A percentile compares a stretch with the other conserved stretches of the same genome.
Evolutionary conservation across 2,113 vertebrate species (phyloP).

Genomic region (Eretmochelys imbricata): DNA sequence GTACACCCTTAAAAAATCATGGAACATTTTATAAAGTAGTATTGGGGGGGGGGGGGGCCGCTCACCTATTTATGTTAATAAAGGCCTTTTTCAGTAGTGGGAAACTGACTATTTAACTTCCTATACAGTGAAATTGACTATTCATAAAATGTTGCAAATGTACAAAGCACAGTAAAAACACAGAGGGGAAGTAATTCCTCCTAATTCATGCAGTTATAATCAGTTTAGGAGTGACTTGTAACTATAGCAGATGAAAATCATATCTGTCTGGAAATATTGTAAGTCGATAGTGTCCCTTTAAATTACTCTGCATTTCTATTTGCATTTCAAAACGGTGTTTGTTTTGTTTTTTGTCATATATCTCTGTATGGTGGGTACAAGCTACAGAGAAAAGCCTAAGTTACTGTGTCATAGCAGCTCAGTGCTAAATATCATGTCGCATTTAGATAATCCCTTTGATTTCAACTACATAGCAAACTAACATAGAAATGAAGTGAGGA

Average conservation of each 20-base stretch:
- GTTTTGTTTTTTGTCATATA: background rate
- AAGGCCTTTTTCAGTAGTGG: background rate
- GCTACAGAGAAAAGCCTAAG: background rate
- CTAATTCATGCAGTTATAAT: background rate
- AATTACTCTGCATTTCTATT: background rate
- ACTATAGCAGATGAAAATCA: background rate
- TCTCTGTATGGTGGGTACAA: background rate
- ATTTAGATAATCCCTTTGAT: background rate
- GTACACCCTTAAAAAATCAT: background rate
- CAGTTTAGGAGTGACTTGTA: background rate
- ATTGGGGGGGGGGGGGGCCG: background rate
- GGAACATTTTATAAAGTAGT: background rate
- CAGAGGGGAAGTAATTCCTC: background rate
- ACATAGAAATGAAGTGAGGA: background rate
- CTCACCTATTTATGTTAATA: background rate
- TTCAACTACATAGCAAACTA: constrained; percentile 21
- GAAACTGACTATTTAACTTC: background rate
- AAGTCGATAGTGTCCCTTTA: background rate
- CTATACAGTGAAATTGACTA: constrained; percentile 1
- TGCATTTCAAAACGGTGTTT: background rate
- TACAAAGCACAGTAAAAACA: background rate
- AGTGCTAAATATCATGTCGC: background rate
- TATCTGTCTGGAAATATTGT: too few relatives aligned
- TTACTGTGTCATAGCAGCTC: background rate
- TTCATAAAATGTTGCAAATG: background rate